phyloP scores from a whole-genome alignment of 1,140 invertebrate species.

The Helicoverpa armigera region DNA sequence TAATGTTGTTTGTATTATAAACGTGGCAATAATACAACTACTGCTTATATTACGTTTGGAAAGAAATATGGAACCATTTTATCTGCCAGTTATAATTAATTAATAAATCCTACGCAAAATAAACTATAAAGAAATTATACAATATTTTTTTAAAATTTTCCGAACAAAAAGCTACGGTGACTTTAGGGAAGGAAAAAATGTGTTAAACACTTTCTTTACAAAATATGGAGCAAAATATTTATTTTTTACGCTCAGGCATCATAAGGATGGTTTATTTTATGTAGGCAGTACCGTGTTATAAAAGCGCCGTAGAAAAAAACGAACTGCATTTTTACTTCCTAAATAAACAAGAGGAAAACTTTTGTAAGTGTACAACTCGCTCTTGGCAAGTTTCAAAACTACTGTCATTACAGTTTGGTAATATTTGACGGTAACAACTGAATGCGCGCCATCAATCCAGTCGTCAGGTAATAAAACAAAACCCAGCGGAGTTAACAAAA shows the following conservation, averaged over 20 bases:
- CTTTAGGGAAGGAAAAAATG: no score
- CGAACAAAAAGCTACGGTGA: no score
- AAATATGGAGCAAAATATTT: no score
- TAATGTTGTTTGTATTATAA: constrained; percentile 32
- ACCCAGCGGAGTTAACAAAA: neutral
- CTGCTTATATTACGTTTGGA: neutral
- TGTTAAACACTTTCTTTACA: no score
- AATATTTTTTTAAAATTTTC: no score
- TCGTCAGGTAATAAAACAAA: constrained; percentile 12
- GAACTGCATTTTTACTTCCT: neutral
- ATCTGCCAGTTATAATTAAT: neutral
- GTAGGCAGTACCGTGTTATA: no score
- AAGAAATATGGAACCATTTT: neutral
- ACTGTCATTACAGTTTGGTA: neutral
- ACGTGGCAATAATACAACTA: constrained; percentile 13
- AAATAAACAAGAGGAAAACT: neutral
- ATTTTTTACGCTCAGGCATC: no score
- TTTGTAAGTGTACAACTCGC: neutral
- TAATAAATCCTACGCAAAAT: neutral
- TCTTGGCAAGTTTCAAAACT: neutral
- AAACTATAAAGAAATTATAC: neutral
- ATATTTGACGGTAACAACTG: neutral
- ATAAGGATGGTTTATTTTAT: no score
- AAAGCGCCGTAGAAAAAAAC: no score
- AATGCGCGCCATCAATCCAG: neutral